A percentile compares a stretch with the other conserved stretches of the same genome.
These are phyloP conservation scores for Siniperca obscura DNA, from an alignment of 2,797 vertebrate species.

Conservation along the genomic window DNA sequence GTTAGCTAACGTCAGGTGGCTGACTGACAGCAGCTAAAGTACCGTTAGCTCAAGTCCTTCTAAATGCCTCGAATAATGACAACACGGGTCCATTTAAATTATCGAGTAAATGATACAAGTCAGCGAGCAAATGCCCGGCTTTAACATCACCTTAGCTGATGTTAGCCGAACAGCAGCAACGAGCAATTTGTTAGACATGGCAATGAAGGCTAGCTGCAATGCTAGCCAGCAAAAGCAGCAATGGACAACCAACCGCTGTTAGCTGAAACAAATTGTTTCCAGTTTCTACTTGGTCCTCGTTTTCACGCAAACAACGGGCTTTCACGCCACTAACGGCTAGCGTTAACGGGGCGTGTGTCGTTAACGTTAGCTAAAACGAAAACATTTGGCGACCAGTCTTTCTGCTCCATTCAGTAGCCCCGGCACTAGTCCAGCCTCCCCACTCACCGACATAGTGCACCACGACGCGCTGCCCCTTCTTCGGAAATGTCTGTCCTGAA, in stretches of 20 bases:
- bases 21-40: slow-evolving; percentile 15
- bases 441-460: slow-evolving; percentile 95
- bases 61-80: fast-evolving
- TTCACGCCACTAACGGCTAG: fast-evolving
- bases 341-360: fast-evolving
- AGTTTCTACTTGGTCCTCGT: background rate
- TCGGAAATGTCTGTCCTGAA: slow-evolving; percentile 91
- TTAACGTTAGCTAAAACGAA: fast-evolving
- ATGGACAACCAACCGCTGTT: background rate
- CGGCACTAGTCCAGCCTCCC: background rate
- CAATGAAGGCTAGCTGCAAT: slow-evolving; percentile 11
- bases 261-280: background rate
- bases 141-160: background rate
- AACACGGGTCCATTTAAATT: background rate
- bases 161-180: slow-evolving; percentile 2
- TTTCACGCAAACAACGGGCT: background rate
- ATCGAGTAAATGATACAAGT: fast-evolving
- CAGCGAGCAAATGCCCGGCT: fast-evolving
- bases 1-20: background rate
- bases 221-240: slow-evolving; percentile 35
- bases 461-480: slow-evolving; percentile 92
- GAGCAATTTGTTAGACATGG: background rate
- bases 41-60: background rate
- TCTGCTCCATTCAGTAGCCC: background rate
- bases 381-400: background rate